Evolutionary conservation across 2,797 vertebrate species (phyloP).

Genomic region (Naso thynnoides): DNA sequence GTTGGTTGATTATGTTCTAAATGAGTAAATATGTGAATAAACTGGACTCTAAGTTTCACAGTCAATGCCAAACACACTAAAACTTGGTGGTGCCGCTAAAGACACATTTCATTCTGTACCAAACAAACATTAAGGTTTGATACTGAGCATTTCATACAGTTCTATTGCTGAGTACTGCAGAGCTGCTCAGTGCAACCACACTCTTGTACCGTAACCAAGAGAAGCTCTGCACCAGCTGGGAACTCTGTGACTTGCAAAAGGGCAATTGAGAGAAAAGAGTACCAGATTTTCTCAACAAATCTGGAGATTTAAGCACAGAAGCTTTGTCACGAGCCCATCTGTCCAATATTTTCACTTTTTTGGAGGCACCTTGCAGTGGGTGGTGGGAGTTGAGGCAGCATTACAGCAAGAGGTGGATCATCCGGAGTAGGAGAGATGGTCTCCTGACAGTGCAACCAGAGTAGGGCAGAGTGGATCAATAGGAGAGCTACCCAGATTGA

Average conservation of each 20-base stretch:
- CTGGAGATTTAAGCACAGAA: conserved; percentile 10
- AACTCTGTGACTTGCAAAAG: neutral
- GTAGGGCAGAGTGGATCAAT: conserved; percentile 79
- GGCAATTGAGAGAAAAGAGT: conserved; percentile 2
- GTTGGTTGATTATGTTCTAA: neutral
- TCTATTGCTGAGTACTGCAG: conserved; percentile 34
- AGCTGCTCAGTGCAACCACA: neutral
- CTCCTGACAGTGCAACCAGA: conserved; percentile 75
- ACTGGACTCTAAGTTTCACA: neutral
- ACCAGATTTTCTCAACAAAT: conserved; percentile 5
- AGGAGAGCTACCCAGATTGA: conserved; percentile 75
- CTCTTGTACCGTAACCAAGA: conserved; percentile 24
- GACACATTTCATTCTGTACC: neutral
- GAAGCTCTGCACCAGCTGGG: conserved; percentile 27
- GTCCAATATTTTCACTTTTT: conserved; percentile 17
- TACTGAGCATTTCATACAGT: neutral
- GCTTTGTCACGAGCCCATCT: neutral
- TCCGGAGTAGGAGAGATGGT: conserved; percentile 57
- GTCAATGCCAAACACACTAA: neutral
- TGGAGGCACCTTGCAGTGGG: conserved; percentile 11
- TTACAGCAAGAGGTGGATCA: conserved; percentile 63
- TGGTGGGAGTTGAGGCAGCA: conserved; percentile 59
- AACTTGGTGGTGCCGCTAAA: neutral
- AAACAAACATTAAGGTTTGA: conserved; percentile 1
- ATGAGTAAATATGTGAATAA: conserved; percentile 1